Evolutionary conservation across 1,140 invertebrate genomes (phyloP).

Genomic region (Bombus balteatus): DNA sequence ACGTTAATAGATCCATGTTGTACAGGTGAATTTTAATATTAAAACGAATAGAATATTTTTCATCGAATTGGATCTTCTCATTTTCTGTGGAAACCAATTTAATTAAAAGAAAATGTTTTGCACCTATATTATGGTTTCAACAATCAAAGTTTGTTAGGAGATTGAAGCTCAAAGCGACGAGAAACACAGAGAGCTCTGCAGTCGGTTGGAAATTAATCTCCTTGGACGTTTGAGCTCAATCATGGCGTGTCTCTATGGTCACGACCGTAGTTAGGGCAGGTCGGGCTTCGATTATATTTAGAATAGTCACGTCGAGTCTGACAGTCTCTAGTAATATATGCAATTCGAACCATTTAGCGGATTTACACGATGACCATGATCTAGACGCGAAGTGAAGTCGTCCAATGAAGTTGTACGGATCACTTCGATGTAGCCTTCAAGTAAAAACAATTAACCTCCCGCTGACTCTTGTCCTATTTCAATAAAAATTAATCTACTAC

Average conservation of each 20-base stretch:
- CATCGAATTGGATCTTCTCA: not conserved
- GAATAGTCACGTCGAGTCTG: conserved; percentile 21
- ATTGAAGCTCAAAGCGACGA: not conserved
- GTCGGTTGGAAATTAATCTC: conserved; percentile 24
- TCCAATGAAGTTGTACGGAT: not conserved
- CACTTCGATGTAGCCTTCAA: not conserved
- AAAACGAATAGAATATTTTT: not conserved
- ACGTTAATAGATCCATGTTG: not conserved
- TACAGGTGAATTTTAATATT: not conserved
- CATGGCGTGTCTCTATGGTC: conserved; percentile 35
- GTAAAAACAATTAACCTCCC: conserved; percentile 24
- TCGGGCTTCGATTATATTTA: conserved; percentile 53
- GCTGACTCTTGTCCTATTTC: conserved; percentile 25
- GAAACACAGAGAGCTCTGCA: not conserved
- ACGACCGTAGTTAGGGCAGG: conserved; percentile 47
- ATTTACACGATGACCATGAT: conserved; percentile 44
- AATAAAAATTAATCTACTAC: not conserved
- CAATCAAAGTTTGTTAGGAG: not conserved
- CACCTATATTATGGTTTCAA: not conserved
- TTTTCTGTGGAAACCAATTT: accelerated
- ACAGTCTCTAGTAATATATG: conserved; percentile 40
- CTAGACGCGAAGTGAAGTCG: conserved; percentile 31
- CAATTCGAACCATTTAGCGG: conserved; percentile 46
- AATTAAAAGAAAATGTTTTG: not conserved
- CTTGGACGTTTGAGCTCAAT: conserved; percentile 41